Percentiles rank a stretch among this genome's conserved stretches.
Evolutionary conservation across 2,797 vertebrate genomes (phyloP).

Genomic region (Pristis pectinata): DNA sequence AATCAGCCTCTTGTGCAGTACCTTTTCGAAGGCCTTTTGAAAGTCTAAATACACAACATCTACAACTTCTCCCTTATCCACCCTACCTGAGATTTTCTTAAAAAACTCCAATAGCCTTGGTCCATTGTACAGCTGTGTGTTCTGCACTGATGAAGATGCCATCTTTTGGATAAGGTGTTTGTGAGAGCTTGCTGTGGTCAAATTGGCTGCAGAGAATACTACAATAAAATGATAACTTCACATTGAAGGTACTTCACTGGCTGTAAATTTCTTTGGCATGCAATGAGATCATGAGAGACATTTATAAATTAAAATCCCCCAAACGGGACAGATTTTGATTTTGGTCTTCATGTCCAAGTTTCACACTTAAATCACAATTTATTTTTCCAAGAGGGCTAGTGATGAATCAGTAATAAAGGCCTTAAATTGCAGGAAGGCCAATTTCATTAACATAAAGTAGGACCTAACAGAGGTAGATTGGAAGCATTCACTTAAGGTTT

Average conservation of each 20-base stretch:
- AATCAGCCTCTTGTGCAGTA: too few species aligned
- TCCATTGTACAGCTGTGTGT: neutral
- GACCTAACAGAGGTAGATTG: too few species aligned
- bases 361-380: neutral
- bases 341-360: neutral
- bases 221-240: neutral
- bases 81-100: too few species aligned
- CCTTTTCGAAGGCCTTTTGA: too few species aligned
- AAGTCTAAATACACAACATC: too few species aligned
- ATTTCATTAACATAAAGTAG: too few species aligned
- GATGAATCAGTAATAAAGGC: too few species aligned
- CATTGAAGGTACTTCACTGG: neutral
- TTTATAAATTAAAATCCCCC: neutral
- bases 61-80: too few species aligned
- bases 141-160: neutral
- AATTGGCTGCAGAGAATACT: neutral
- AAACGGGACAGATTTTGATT: neutral
- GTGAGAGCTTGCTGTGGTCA: neutral
- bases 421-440: too few species aligned
- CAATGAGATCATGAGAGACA: neutral
- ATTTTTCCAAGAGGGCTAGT: too few species aligned
- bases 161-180: neutral
- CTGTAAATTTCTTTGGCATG: neutral
- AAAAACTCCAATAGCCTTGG: too few species aligned
- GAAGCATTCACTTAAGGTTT: too few species aligned